Conservation (phyloP, 2,797 vertebrate genomes). For the Gallirallus australis region DNA sequence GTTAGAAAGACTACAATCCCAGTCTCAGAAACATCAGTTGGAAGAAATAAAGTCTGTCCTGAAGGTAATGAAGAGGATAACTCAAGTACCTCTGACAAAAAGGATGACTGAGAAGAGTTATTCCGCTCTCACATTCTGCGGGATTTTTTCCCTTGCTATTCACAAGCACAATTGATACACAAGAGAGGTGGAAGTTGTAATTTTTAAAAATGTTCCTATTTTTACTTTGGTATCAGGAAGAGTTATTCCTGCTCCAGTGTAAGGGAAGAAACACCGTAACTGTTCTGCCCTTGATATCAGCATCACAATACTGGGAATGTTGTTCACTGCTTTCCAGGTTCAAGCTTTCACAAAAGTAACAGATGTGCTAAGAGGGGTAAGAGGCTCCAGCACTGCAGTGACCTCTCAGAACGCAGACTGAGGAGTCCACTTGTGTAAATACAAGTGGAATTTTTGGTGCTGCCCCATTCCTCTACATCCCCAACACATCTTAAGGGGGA, state of each 20-base stretch:
- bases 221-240: neutral
- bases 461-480: neutral
- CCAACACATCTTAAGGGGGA: neutral
- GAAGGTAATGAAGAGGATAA: constrained; percentile 76
- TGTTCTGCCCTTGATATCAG: neutral
- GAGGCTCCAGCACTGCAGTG: neutral
- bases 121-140: neutral
- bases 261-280: neutral
- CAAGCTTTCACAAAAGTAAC: neutral
- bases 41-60: constrained; percentile 60
- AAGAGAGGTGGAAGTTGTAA: neutral
- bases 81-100: constrained; percentile 88
- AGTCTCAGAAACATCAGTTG: constrained; percentile 21
- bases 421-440: neutral
- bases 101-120: constrained; percentile 86
- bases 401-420: neutral
- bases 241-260: neutral
- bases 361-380: neutral
- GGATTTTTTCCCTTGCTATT: neutral
- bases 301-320: neutral
- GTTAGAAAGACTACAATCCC: constrained; percentile 34
- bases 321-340: neutral
- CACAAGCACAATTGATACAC: neutral
- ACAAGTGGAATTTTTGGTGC: neutral
- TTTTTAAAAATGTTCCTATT: neutral